phyloP scores from a whole-genome alignment of 1,140 invertebrate species.

The Eurosta solidaginis region DNA sequence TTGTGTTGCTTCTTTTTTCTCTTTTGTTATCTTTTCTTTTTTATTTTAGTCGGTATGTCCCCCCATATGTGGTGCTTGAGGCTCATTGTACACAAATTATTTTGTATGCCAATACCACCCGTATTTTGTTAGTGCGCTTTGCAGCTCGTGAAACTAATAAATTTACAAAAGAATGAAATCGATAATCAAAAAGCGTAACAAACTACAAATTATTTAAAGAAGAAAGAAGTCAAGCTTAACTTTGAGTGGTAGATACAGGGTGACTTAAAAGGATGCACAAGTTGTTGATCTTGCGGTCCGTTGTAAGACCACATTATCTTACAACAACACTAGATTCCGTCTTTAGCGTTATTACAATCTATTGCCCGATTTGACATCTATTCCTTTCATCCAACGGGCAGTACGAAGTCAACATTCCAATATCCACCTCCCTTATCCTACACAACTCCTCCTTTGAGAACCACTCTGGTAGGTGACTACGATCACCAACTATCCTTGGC shows the following conservation, averaged over 20 bases:
- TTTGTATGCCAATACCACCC: constrained; percentile 11
- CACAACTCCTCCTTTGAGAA: no score
- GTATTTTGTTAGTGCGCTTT: constrained; percentile 4
- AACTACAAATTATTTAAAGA: neutral
- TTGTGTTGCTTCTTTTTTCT: neutral
- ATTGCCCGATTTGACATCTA: no score
- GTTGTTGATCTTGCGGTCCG: no score
- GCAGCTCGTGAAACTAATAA: constrained; percentile 6
- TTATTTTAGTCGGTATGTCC: neutral
- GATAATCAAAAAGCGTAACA: constrained; percentile 33
- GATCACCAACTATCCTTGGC: no score
- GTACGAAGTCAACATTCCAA: no score
- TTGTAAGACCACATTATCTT: no score
- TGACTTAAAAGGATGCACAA: no score
- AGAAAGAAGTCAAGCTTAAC: neutral
- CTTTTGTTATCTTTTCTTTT: neutral
- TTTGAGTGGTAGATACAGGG: neutral
- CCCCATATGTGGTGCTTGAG: neutral
- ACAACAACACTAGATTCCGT: no score
- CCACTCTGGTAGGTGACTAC: no score
- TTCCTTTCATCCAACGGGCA: no score
- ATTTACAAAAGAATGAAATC: constrained; percentile 32
- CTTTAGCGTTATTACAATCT: no score
- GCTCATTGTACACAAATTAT: constrained; percentile 7
- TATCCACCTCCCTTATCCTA: no score